A percentile compares a stretch with the other conserved stretches of the same genome.
Conservation (phyloP, 2,888 invertebrate species). For the Odontocolon sp. region DNA sequence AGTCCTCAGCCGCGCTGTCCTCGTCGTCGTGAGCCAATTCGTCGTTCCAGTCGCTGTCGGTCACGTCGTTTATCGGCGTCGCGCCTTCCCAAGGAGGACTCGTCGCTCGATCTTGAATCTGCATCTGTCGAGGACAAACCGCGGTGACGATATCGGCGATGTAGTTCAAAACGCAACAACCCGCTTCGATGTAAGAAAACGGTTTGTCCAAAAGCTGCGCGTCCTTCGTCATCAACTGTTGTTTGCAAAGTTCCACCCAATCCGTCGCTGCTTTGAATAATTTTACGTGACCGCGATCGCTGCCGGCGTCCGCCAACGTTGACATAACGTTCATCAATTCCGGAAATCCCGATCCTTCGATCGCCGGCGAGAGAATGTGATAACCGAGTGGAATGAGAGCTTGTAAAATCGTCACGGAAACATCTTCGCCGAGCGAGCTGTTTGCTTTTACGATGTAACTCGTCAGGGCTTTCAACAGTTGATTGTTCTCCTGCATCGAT, state of each 20-base stretch:
- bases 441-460: constrained; percentile 88
- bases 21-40: constrained; percentile 93
- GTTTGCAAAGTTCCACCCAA: constrained; percentile 90
- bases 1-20: constrained; percentile 95
- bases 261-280: constrained; percentile 90
- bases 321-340: constrained; percentile 91
- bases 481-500: constrained; percentile 86
- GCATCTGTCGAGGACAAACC: constrained; percentile 79
- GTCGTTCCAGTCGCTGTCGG: constrained; percentile 92
- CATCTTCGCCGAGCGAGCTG: constrained; percentile 84
- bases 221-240: constrained; percentile 83
- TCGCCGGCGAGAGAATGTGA: constrained; percentile 84
- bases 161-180: constrained; percentile 92
- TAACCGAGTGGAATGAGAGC: constrained; percentile 89
- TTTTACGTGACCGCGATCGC: constrained; percentile 89
- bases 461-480: constrained; percentile 86
- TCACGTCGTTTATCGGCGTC: constrained; percentile 75
- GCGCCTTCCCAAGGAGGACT: constrained; percentile 91
- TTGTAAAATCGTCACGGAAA: constrained; percentile 85
- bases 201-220: constrained; percentile 82
- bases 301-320: constrained; percentile 92
- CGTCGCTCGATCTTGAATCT: constrained; percentile 81
- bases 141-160: constrained; percentile 88
- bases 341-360: constrained; percentile 89
- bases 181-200: constrained; percentile 85